Percentiles rank a stretch among this genome's conserved stretches.
These are phyloP conservation scores for Acronicta leporina DNA, from an alignment of 2,888 invertebrate genomes.

Conservation along the genomic window DNA sequence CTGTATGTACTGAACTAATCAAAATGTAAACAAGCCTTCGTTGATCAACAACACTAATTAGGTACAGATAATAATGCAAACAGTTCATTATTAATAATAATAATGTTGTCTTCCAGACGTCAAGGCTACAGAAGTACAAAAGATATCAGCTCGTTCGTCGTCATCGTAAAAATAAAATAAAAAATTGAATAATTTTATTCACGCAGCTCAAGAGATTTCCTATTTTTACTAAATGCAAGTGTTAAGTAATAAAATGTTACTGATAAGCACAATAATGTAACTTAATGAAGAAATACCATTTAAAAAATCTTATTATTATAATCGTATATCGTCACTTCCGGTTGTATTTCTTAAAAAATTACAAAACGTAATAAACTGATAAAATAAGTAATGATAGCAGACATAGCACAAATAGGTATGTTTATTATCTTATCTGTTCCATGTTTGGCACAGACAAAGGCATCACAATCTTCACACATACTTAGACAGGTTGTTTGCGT, in stretches of 20 bases:
- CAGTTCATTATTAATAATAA: not conserved
- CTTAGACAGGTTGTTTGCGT: constrained; percentile 17
- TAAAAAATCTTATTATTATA: too few species aligned
- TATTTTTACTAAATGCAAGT: too few species aligned
- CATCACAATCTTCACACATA: not conserved
- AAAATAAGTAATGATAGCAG: constrained; percentile 7
- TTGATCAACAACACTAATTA: constrained; percentile 16
- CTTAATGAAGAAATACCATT: too few species aligned
- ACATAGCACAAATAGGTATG: constrained; percentile 8
- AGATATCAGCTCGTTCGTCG: too few species aligned
- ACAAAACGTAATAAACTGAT: not conserved
- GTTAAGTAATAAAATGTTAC: too few species aligned
- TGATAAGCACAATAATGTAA: too few species aligned
- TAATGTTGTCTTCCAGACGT: not conserved
- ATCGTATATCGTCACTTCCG: too few species aligned
- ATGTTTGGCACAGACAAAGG: constrained; percentile 2
- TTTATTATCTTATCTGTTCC: constrained; percentile 29
- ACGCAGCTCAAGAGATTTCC: too few species aligned
- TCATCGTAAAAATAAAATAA: too few species aligned
- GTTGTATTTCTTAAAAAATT: too few species aligned
- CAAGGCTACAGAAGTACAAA: not conserved
- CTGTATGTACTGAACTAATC: constrained; percentile 27
- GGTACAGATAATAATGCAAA: not conserved
- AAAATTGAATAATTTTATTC: too few species aligned
- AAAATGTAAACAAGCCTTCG: constrained; percentile 35